These are phyloP conservation scores for Catharus ustulatus DNA, from an alignment of 2,797 vertebrate genomes.

Conservation along the genomic window DNA sequence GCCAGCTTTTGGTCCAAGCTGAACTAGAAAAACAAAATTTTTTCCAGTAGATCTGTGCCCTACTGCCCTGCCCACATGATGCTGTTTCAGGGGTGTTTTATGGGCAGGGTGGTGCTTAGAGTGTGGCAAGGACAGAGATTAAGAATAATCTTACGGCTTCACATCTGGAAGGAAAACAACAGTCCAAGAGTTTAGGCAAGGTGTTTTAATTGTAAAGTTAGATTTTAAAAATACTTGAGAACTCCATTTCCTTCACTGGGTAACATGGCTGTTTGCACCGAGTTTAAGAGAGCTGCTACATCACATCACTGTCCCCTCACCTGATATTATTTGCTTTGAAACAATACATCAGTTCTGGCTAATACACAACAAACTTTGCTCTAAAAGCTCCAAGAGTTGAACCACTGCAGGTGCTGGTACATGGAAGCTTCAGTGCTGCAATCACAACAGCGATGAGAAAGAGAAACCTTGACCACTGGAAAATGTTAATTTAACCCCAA, in stretches of 20 bases:
- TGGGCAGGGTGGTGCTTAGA: neutral
- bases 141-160: neutral
- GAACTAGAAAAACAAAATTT: neutral
- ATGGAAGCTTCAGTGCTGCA: neutral
- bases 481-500: neutral
- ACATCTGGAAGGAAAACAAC: neutral
- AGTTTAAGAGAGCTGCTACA: neutral
- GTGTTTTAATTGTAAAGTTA: slow-evolving; percentile 1
- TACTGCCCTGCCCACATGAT: accelerated
- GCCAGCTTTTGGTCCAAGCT: neutral
- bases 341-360: neutral
- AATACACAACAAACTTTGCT: neutral
- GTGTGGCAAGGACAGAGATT: neutral
- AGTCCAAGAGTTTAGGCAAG: neutral
- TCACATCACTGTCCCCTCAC: neutral
- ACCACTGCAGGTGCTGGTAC: neutral
- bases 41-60: neutral
- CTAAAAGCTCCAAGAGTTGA: neutral
- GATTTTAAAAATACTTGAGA: neutral
- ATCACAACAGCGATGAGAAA: neutral
- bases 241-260: neutral
- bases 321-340: accelerated
- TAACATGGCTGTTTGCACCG: neutral
- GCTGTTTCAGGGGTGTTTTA: neutral
- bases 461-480: neutral